Base-by-base conservation (phyloP, 2,113 vertebrate genomes). In the Crotalus helleri region DNA sequence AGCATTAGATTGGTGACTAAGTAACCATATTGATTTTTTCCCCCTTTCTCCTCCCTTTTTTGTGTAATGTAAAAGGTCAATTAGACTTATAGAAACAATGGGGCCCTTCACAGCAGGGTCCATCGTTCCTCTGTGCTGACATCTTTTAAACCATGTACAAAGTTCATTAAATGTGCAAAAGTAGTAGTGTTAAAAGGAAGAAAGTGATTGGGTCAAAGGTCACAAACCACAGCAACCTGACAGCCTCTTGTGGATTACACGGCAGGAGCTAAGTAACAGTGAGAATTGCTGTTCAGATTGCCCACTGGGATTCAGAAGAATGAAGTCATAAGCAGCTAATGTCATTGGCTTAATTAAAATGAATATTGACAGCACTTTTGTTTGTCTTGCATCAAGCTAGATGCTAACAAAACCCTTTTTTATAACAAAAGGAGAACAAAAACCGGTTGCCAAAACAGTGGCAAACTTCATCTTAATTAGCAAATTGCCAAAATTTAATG, bases 61-160 rank as follows among this genome's bases (percentile, higher is more conserved):
- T 92, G 51, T 92, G 87, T 96, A 97, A 98, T 97, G 97, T 97
- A 97, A 98, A 98, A 98, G 98, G 98, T 98, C 98, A 98, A 97
- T 97, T 97, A 98, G 96, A 98, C 96, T 96, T 96, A 97, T 94
- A 97, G 97, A 98, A 98, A 97, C 96, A 98, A 97, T 96, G 95
- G 96, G 96, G 97, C 95, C 97, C 97, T 96, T 97, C 97, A 97
- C 97, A 98, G 97, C 97, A 93, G 95, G 98, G 95, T 95, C 97
- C 96, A 97, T 97, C 93, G 26, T 97, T 97, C 97, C 94, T 85
- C 96, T 96, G 92, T 96, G 94, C 95, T 96, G 96, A 97, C 96
- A 97, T 97, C 96, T 97, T 98, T 97, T 97, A 97, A 97, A 96
- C 96, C 96, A 93, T 95, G 94, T 97, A 96, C 94, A 97, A 97